phyloP scores from a whole-genome alignment of 2,797 vertebrate genomes.

The Pempheris klunzingeri region DNA sequence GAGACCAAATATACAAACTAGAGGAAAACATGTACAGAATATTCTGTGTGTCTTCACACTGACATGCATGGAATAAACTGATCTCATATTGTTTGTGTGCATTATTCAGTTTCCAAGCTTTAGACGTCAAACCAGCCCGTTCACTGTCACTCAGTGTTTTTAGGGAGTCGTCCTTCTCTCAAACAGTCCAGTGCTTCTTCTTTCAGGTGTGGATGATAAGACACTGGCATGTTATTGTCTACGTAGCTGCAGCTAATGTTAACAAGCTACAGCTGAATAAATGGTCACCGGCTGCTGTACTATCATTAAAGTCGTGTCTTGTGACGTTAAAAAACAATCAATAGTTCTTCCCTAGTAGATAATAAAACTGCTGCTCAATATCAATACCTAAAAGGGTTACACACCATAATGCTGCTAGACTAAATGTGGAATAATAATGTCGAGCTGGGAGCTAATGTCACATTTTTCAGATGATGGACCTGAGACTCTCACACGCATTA shows the following conservation, averaged over 20 bases:
- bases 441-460: not conserved
- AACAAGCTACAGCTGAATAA: not conserved
- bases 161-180: too few relatives aligned
- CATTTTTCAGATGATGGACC: not conserved
- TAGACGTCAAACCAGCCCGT: too few relatives aligned
- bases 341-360: not conserved
- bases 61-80: too few relatives aligned
- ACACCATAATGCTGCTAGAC: not conserved
- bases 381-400: not conserved
- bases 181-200: too few relatives aligned
- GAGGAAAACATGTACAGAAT: too few relatives aligned
- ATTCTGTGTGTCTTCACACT: too few relatives aligned
- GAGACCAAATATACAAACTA: too few relatives aligned
- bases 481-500: not conserved
- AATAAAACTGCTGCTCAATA: not conserved
- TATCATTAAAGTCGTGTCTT: not conserved
- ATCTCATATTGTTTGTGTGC: too few relatives aligned
- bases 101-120: too few relatives aligned
- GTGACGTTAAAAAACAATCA: not conserved
- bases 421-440: not conserved
- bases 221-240: too few relatives aligned
- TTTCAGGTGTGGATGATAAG: too few relatives aligned
- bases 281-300: not conserved
- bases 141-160: too few relatives aligned
- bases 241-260: not conserved